Evolutionary conservation across 2,797 vertebrate species (phyloP).

Genomic region (Macroramphosus scolopax): DNA sequence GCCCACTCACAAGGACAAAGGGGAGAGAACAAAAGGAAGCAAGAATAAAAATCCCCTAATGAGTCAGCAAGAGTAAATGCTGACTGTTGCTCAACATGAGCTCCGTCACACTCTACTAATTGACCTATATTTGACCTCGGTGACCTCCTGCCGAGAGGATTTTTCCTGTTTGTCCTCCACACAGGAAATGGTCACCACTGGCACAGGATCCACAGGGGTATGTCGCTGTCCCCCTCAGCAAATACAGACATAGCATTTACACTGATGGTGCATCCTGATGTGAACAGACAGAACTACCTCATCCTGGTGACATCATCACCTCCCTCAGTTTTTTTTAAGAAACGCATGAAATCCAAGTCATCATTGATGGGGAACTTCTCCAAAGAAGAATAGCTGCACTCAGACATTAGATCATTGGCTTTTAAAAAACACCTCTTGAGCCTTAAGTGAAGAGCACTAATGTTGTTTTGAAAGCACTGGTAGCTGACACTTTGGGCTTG

Average conservation of each 20-base stretch:
- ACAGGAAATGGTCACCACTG: slow-evolving; percentile 49
- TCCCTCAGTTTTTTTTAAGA: slow-evolving; percentile 5
- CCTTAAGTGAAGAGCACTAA: slow-evolving; percentile 22
- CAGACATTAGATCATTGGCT: slow-evolving; percentile 7
- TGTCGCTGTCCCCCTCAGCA: slow-evolving; percentile 31
- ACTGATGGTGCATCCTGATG: slow-evolving; percentile 27
- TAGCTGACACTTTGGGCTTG: too few relatives aligned
- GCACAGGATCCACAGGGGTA: slow-evolving; percentile 37
- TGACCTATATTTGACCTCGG: slow-evolving; percentile 39
- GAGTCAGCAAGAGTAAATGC: slow-evolving; percentile 50
- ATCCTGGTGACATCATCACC: slow-evolving; percentile 25
- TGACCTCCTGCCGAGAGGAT: slow-evolving; percentile 26
- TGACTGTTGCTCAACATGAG: slow-evolving; percentile 47
- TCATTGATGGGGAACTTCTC: slow-evolving; percentile 1
- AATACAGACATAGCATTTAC: slow-evolving; percentile 24
- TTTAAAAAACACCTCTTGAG: slow-evolving; percentile 9
- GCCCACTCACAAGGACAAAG: neutral
- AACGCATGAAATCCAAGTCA: neutral
- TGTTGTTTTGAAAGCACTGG: slow-evolving; percentile 10
- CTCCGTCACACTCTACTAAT: slow-evolving; percentile 4
- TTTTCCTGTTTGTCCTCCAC: slow-evolving; percentile 57
- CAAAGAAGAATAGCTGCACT: neutral
- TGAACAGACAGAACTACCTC: slow-evolving; percentile 31
- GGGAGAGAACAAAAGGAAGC: neutral
- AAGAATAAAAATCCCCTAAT: slow-evolving; percentile 7